phyloP scores from a whole-genome alignment of 2,797 vertebrate genomes.

The Neomorphus geoffroyi region DNA sequence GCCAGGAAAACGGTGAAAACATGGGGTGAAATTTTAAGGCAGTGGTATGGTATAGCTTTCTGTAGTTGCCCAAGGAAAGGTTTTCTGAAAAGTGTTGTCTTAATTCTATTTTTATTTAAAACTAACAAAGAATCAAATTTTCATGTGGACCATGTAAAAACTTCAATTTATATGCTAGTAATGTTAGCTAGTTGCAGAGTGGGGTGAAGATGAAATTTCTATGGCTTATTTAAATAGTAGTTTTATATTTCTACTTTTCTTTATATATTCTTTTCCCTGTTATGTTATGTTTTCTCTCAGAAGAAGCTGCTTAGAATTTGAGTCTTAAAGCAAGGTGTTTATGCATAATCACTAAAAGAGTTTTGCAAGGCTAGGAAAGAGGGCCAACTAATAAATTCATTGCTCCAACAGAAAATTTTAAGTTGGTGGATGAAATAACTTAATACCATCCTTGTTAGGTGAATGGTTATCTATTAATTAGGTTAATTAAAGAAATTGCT shows the following conservation, averaged over 20 bases:
- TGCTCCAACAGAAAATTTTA: neutral
- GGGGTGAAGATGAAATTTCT: neutral
- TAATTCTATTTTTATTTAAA: neutral
- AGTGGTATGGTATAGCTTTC: neutral
- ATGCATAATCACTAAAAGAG: neutral
- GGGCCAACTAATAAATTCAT: neutral
- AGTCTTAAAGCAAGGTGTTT: neutral
- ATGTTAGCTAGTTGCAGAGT: neutral
- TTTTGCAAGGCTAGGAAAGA: neutral
- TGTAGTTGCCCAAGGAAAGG: neutral
- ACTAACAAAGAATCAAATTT: neutral
- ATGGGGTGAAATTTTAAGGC: neutral
- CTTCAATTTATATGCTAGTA: neutral
- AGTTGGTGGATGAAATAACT: neutral
- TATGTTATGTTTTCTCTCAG: neutral
- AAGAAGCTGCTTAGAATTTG: neutral
- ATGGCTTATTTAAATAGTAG: neutral
- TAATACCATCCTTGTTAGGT: neutral
- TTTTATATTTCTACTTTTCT: neutral
- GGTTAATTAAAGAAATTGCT: slow-evolving; percentile 1
- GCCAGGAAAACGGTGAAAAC: neutral
- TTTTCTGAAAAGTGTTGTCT: neutral
- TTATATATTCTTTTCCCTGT: neutral
- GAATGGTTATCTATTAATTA: neutral
- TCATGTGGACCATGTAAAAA: neutral